Conservation (phyloP, 2,888 invertebrate genomes). For the Ochropleura plecta region DNA sequence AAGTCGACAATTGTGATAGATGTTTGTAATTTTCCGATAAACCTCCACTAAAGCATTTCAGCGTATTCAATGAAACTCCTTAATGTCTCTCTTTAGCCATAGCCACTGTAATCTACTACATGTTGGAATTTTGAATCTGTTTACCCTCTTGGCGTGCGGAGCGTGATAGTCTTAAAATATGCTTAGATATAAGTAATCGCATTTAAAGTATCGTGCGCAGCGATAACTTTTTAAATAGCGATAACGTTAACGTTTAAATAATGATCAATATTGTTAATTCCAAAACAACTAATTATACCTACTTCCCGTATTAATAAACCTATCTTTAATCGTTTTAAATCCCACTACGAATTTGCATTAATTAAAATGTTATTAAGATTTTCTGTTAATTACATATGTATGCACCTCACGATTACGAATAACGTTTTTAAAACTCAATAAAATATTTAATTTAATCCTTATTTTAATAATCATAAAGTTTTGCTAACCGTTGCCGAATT, state of each 20-base stretch:
- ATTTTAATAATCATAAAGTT: conserved; percentile 16
- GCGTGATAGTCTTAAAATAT: not conserved
- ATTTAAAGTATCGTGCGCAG: conserved; percentile 12
- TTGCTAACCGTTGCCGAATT: conserved; percentile 32
- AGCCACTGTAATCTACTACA: not conserved
- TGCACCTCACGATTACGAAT: not conserved
- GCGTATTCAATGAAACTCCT: not conserved
- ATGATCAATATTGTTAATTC: conserved; percentile 6
- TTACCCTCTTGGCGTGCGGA: not conserved
- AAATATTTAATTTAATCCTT: conserved; percentile 16
- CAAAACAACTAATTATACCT: conserved; percentile 12
- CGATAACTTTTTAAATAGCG: conserved; percentile 7
- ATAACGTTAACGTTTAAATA: conserved; percentile 22
- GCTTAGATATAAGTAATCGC: not conserved
- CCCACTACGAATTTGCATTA: conserved; percentile 17
- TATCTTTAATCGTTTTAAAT: conserved; percentile 14
- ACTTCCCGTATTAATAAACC: conserved; percentile 16
- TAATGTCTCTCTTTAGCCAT: not conserved
- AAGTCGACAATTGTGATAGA: not conserved
- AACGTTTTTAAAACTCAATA: not conserved
- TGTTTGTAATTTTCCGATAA: not conserved
- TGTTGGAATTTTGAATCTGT: not conserved
- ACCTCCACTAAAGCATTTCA: not conserved
- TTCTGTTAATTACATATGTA: conserved; percentile 12
- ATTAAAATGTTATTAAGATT: conserved; percentile 45